Evolutionary conservation across 1,140 invertebrate species (phyloP).

Genomic region (Diplogasteroides magnus): DNA sequence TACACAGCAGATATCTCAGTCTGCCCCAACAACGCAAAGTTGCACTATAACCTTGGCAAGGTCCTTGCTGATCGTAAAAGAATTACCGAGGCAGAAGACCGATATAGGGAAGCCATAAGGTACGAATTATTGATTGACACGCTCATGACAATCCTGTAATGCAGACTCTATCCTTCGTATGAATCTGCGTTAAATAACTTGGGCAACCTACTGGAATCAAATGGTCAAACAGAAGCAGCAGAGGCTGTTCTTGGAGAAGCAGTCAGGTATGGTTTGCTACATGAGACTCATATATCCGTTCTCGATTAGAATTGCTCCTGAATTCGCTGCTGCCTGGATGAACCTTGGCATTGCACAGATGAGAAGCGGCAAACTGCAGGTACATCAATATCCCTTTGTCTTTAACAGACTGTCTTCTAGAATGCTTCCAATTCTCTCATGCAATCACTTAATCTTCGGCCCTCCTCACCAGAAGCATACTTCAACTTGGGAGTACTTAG

Average conservation of each 20-base stretch:
- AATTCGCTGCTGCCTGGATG: conserved; percentile 95
- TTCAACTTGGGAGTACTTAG: conserved; percentile 92
- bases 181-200: conserved; percentile 96
- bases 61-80: conserved; percentile 72
- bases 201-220: conserved; percentile 80
- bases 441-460: conserved; percentile 69
- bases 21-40: conserved; percentile 74
- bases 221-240: conserved; percentile 69
- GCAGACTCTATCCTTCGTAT: conserved; percentile 77
- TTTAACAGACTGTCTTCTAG: too few relatives aligned
- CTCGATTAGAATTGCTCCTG: conserved; percentile 53
- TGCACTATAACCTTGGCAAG: conserved; percentile 91
- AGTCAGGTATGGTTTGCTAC: conserved; percentile 60
- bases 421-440: conserved; percentile 20
- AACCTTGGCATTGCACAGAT: conserved; percentile 87
- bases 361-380: conserved; percentile 66
- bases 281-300: background rate
- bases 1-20: conserved; percentile 56
- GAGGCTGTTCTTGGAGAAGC: conserved; percentile 72
- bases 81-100: conserved; percentile 66
- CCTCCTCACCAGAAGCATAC: conserved; percentile 81
- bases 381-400: conserved; percentile 56
- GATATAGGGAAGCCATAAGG: conserved; percentile 74
- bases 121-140: conserved; percentile 58
- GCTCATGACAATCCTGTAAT: conserved; percentile 23